phyloP scores from a whole-genome alignment of 1,140 invertebrate species.

The Stegodyphus dumicola region DNA sequence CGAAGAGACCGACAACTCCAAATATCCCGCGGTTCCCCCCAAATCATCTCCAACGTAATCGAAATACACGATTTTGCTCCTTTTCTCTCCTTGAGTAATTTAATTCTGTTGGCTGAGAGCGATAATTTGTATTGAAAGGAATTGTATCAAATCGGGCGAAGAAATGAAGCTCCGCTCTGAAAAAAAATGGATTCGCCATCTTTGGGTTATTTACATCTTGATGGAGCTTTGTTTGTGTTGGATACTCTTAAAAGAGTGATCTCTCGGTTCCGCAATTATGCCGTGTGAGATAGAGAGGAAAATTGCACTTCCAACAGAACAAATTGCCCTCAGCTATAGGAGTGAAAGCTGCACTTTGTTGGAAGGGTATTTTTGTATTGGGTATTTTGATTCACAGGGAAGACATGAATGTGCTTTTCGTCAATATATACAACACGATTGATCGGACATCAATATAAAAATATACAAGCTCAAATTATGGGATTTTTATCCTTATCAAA shows the following conservation, averaged over 20 bases:
- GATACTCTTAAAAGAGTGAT: too few relatives aligned
- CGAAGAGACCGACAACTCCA: constrained; percentile 1
- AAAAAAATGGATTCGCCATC: not conserved
- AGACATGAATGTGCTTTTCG: too few relatives aligned
- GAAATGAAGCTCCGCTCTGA: not conserved
- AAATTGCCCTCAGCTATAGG: constrained; percentile 1
- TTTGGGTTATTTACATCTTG: constrained; percentile 11
- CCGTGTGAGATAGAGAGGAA: too few relatives aligned
- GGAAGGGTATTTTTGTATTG: too few relatives aligned
- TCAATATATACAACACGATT: too few relatives aligned
- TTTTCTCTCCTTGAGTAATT: constrained; percentile 14
- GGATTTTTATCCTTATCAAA: too few relatives aligned
- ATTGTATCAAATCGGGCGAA: not conserved
- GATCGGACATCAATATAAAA: too few relatives aligned
- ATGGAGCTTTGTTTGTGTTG: constrained; percentile 6
- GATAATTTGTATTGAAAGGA: constrained; percentile 7
- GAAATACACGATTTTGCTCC: not conserved
- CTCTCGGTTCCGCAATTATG: too few relatives aligned
- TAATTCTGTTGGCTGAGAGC: constrained; percentile 7
- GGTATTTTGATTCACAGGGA: too few relatives aligned
- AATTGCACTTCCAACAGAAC: not conserved
- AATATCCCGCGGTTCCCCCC: not conserved
- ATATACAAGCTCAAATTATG: too few relatives aligned
- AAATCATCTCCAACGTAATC: not conserved
- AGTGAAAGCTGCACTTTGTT: not conserved